Percentiles rank a stretch among this genome's conserved stretches.
Evolutionary conservation across 2,113 vertebrate genomes (phyloP).

Genomic region (Chinchilla lanigera): DNA sequence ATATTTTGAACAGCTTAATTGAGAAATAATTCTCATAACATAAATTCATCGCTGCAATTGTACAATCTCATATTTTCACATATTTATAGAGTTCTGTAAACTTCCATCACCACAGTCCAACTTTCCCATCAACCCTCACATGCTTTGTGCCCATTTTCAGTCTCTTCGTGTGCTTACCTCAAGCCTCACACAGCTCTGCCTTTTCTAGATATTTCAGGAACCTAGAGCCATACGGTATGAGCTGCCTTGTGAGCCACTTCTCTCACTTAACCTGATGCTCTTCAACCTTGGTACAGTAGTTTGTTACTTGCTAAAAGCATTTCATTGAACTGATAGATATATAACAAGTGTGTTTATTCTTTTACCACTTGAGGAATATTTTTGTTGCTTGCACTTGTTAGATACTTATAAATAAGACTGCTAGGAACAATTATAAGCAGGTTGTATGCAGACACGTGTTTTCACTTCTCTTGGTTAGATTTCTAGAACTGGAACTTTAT

Average conservation of each 20-base stretch:
- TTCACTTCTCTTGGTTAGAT: background rate
- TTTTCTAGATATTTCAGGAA: background rate
- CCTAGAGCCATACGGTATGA: background rate
- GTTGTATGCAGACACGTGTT: too few species aligned
- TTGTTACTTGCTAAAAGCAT: background rate
- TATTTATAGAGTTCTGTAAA: background rate
- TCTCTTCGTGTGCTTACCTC: background rate
- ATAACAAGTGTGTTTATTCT: background rate
- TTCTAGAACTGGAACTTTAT: background rate
- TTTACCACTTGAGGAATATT: background rate
- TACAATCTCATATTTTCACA: background rate
- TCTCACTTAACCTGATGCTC: background rate
- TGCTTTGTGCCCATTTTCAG: background rate
- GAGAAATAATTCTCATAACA: background rate
- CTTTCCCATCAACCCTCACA: background rate
- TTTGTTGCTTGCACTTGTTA: background rate
- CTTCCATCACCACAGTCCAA: background rate
- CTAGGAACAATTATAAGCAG: background rate
- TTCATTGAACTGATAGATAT: background rate
- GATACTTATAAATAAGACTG: background rate
- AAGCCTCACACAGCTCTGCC: background rate
- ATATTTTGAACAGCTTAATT: background rate
- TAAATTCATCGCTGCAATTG: background rate
- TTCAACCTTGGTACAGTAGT: background rate
- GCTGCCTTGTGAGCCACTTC: background rate